Percentiles rank a stretch among this genome's conserved stretches.
Conservation (phyloP, 2,797 vertebrate genomes). For the Ctenopoma kingsleyae region DNA sequence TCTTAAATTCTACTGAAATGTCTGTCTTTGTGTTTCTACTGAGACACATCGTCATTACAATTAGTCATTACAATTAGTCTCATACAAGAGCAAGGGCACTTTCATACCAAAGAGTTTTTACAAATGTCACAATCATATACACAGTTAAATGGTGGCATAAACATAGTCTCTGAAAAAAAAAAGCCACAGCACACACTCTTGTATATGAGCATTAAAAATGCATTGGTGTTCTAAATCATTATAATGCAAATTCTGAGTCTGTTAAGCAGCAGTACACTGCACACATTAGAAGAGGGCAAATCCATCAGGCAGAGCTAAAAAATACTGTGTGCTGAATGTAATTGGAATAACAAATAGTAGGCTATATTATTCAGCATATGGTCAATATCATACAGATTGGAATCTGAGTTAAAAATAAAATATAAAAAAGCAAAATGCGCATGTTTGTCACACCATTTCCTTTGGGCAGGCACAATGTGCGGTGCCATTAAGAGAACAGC, state of each 20-base stretch:
- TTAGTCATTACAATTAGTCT: constrained; percentile 40
- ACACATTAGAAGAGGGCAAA: constrained; percentile 78
- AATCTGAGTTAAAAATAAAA: constrained; percentile 47
- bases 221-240: constrained; percentile 81
- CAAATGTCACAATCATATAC: constrained; percentile 49
- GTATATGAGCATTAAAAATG: constrained; percentile 82
- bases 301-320: constrained; percentile 77
- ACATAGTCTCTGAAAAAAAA: constrained; percentile 52
- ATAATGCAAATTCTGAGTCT: constrained; percentile 80
- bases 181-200: constrained; percentile 60
- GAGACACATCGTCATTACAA: constrained; percentile 32
- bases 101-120: constrained; percentile 45
- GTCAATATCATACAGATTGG: constrained; percentile 75
- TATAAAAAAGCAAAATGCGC: constrained; percentile 65
- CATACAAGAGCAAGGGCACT: constrained; percentile 38
- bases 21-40: constrained; percentile 43
- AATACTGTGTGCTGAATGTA: constrained; percentile 72
- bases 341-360: constrained; percentile 81
- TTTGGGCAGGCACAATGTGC: constrained; percentile 60
- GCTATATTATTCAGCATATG: constrained; percentile 77
- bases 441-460: constrained; percentile 70
- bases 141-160: constrained; percentile 61
- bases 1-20: constrained; percentile 24
- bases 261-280: constrained; percentile 75
- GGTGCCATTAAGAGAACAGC: constrained; percentile 65